A percentile compares a stretch with the other conserved stretches of the same genome.
Conservation (phyloP, 2,888 invertebrate genomes). For the Hyalella azteca region DNA sequence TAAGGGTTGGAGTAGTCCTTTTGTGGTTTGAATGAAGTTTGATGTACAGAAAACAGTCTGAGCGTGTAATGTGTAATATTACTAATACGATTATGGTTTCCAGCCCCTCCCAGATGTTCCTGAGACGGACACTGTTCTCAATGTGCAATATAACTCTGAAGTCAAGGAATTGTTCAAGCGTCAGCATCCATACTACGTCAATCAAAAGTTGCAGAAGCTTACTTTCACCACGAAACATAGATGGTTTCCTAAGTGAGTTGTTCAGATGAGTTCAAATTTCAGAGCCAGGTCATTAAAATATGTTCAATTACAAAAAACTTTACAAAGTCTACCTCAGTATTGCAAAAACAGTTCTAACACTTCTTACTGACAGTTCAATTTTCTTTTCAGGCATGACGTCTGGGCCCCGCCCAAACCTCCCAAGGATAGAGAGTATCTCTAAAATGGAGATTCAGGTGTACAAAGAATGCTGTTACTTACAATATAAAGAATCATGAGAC, state of each 20-base stretch:
- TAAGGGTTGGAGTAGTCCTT: no score
- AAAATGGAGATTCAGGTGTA: neutral
- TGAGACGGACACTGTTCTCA: constrained; percentile 13
- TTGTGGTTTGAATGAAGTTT: no score
- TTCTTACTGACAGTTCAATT: no score
- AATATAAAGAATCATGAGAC: no score
- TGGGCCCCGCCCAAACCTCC: neutral
- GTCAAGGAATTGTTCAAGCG: constrained; percentile 59
- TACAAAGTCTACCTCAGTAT: no score
- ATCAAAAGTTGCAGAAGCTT: constrained; percentile 46
- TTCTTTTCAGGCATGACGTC: neutral
- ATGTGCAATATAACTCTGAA: constrained; percentile 44
- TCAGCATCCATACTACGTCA: constrained; percentile 48
- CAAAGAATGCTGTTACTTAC: neutral
- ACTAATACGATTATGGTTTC: neutral
- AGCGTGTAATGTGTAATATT: no score
- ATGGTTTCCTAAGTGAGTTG: constrained; percentile 54
- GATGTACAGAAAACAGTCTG: no score
- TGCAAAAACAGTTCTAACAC: no score
- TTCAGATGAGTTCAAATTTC: no score
- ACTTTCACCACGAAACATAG: constrained; percentile 55
- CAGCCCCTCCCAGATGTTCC: constrained; percentile 32
- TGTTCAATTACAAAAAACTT: no score
- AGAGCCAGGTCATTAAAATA: no score
- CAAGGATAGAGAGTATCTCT: constrained; percentile 14